A percentile compares a stretch with the other conserved stretches of the same genome.
Conservation (phyloP, 2,113 vertebrate genomes). For the Eira barbara region DNA sequence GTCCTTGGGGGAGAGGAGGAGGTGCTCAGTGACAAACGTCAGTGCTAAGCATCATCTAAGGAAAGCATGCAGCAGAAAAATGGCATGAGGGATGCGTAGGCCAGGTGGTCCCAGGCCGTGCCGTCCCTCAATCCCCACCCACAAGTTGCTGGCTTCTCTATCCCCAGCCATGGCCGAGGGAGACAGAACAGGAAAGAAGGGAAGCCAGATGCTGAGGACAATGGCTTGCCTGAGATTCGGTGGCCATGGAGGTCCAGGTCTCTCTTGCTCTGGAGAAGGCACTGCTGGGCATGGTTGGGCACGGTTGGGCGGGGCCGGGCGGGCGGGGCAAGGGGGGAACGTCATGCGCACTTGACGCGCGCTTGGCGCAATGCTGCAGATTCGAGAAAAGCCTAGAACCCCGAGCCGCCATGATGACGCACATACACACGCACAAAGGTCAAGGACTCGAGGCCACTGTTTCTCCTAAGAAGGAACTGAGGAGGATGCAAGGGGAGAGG, state of each 20-base stretch:
- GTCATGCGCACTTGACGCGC: neutral
- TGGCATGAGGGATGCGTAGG: neutral
- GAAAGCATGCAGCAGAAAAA: neutral
- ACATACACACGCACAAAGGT: neutral
- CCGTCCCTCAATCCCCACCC: neutral
- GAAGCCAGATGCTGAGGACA: neutral
- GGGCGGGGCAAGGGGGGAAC: neutral
- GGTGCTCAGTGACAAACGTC: neutral
- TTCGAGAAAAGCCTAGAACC: constrained; percentile 28
- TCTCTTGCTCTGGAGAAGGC: neutral
- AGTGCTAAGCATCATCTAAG: neutral
- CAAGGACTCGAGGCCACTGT: neutral
- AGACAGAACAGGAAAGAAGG: neutral
- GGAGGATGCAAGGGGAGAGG: neutral
- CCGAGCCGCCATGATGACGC: neutral
- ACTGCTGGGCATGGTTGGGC: neutral
- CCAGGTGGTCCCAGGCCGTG: neutral
- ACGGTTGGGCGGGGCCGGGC: neutral
- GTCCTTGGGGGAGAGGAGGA: neutral
- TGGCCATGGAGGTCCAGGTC: neutral
- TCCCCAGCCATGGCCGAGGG: neutral
- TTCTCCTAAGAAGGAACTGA: neutral
- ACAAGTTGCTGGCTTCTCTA: neutral
- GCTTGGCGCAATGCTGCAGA: neutral
- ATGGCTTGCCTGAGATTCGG: neutral